A percentile compares a stretch with the other conserved stretches of the same genome.
These are phyloP conservation scores for Drosophila burlai DNA, from an alignment of 1,140 invertebrate species.

Conservation along the genomic window DNA sequence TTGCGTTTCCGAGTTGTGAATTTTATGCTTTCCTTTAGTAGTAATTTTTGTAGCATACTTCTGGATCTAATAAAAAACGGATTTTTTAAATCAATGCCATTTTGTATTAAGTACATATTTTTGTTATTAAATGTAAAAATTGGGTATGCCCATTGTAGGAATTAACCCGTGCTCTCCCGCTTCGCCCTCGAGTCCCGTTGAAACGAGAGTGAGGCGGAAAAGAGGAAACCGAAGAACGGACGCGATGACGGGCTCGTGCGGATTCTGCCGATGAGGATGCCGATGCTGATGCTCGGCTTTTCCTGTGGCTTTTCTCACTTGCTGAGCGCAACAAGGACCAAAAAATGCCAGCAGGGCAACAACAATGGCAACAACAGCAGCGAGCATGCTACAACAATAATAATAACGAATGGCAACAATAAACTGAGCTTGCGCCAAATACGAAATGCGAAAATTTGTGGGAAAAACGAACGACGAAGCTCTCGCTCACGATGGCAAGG, in stretches of 20 bases:
- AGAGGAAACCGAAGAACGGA: constrained; percentile 25
- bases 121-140: background rate
- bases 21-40: background rate
- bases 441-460: constrained; percentile 58
- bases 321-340: constrained; percentile 76
- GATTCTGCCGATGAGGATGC: constrained; percentile 55
- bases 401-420: constrained; percentile 70
- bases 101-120: background rate
- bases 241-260: constrained; percentile 50
- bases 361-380: constrained; percentile 45
- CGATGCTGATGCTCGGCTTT: constrained; percentile 30
- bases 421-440: constrained; percentile 80
- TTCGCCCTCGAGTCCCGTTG: constrained; percentile 5
- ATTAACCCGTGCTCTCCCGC: background rate
- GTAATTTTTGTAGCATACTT: constrained; percentile 1
- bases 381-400: constrained; percentile 44
- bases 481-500: constrained; percentile 52
- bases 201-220: constrained; percentile 43
- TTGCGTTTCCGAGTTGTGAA: background rate
- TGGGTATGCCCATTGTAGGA: background rate
- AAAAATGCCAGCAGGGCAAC: constrained; percentile 65
- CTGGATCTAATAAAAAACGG: background rate
- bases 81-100: background rate
- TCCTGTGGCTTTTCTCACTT: constrained; percentile 49
- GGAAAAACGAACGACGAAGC: constrained; percentile 52